These are phyloP conservation scores for Nycteola revayana DNA, from an alignment of 2,888 invertebrate genomes.

Conservation along the genomic window DNA sequence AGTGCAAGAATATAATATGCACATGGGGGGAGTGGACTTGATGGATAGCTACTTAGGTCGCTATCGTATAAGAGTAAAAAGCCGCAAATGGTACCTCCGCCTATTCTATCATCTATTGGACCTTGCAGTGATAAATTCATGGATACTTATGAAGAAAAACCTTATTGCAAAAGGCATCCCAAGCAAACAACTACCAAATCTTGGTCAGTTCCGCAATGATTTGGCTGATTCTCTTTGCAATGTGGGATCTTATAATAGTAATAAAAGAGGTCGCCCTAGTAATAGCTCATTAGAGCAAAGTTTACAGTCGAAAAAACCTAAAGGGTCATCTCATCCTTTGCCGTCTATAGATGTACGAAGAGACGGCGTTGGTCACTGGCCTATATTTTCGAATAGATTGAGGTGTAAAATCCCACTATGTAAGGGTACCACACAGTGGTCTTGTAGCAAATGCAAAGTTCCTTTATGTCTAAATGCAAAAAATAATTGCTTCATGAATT, in stretches of 20 bases:
- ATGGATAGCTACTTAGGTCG: conserved; percentile 2
- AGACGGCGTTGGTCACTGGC: conserved; percentile 18
- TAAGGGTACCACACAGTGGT: conserved; percentile 30
- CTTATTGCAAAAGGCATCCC: conserved; percentile 13
- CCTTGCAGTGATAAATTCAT: conserved; percentile 6
- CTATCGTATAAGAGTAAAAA: conserved; percentile 2
- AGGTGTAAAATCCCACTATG: conserved; percentile 30
- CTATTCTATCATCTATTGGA: conserved; percentile 3
- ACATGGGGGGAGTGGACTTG: conserved; percentile 23
- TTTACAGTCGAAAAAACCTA: conserved; percentile 12
- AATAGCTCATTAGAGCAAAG: conserved; percentile 5
- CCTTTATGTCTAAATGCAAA: conserved; percentile 24
- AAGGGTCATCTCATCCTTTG: conserved; percentile 17
- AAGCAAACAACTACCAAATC: conserved; percentile 15
- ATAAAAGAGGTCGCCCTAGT: conserved; percentile 16
- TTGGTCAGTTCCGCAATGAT: conserved; percentile 16
- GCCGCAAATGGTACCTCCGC: conserved; percentile 4
- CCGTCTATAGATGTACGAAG: no score
- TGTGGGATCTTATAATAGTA: conserved; percentile 8
- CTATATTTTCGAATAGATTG: conserved; percentile 29
- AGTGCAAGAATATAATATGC: conserved; percentile 31
- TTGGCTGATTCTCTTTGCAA: conserved; percentile 15
- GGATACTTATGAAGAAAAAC: conserved; percentile 13
- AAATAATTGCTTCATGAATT: conserved; percentile 28
- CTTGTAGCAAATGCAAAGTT: conserved; percentile 20